These are phyloP conservation scores for Parnassius glacialis DNA, from an alignment of 2,888 invertebrate genomes.

Conservation along the genomic window DNA sequence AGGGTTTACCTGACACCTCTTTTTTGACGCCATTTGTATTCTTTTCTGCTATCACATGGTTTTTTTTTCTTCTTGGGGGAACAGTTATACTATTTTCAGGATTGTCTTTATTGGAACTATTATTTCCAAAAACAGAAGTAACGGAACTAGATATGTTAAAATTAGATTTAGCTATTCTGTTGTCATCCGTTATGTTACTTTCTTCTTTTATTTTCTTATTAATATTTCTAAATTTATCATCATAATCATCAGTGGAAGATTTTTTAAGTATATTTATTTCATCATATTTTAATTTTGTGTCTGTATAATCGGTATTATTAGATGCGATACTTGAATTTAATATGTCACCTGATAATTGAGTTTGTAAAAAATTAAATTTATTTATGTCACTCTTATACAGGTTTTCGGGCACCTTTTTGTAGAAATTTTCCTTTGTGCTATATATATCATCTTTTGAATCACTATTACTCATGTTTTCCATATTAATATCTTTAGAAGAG, in stretches of 20 bases:
- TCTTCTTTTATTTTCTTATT: constrained; percentile 36
- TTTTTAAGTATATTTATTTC: constrained; percentile 35
- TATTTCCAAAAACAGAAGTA: constrained; percentile 31
- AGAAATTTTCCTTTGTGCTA: constrained; percentile 42
- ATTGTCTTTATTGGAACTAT: constrained; percentile 40
- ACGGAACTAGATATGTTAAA: constrained; percentile 33
- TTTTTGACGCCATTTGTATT: constrained; percentile 36
- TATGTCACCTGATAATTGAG: constrained; percentile 55
- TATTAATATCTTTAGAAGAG: constrained; percentile 9
- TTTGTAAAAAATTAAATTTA: constrained; percentile 71
- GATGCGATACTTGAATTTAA: constrained; percentile 40
- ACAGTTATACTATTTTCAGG: constrained; percentile 60
- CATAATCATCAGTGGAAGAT: constrained; percentile 19
- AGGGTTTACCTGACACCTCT: constrained; percentile 33
- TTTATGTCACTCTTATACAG: constrained; percentile 65
- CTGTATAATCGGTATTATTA: constrained; percentile 40
- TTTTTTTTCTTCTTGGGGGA: constrained; percentile 71
- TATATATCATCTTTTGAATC: constrained; percentile 29
- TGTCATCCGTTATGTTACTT: constrained; percentile 68
- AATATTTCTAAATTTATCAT: constrained; percentile 24
- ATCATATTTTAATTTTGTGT: constrained; percentile 40
- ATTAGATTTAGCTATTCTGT: constrained; percentile 57
- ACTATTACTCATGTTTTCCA: constrained; percentile 25
- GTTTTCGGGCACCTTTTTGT: constrained; percentile 49
- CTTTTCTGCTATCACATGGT: constrained; percentile 41